phyloP scores from a whole-genome alignment of 2,113 vertebrate species.

The Rhineura floridana region DNA sequence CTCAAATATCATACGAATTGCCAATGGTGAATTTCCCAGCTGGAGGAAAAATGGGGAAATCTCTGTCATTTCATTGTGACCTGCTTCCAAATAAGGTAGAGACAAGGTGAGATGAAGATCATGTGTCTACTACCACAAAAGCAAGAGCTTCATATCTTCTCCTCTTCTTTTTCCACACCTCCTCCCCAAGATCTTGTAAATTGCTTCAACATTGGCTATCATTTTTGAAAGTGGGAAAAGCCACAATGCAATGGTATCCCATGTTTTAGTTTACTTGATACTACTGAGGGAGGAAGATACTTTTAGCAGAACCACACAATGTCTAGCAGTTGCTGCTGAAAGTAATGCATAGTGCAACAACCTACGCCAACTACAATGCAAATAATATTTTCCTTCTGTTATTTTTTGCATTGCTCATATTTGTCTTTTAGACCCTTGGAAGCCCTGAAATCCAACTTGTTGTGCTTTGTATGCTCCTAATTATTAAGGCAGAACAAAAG shows the following conservation, averaged over 20 bases:
- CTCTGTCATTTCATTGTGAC: background rate
- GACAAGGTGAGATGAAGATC: background rate
- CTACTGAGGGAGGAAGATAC: background rate
- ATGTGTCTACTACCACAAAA: background rate
- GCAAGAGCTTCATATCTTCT: background rate
- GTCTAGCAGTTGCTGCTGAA: no score
- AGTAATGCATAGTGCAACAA: background rate
- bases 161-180: no score
- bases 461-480: conserved; percentile 35
- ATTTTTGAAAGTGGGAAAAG: background rate
- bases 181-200: background rate
- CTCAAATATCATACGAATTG: background rate
- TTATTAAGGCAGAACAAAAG: conserved; percentile 61
- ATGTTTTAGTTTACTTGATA: background rate
- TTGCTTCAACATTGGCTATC: background rate
- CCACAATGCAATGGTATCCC: background rate
- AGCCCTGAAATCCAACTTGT: background rate
- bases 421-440: background rate
- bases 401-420: background rate
- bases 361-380: background rate
- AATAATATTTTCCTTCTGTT: background rate
- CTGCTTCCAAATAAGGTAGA: background rate
- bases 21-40: background rate
- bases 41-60: no score
- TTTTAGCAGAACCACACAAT: background rate